phyloP scores from a whole-genome alignment of 2,797 vertebrate genomes.

The Okamejei kenojei region DNA sequence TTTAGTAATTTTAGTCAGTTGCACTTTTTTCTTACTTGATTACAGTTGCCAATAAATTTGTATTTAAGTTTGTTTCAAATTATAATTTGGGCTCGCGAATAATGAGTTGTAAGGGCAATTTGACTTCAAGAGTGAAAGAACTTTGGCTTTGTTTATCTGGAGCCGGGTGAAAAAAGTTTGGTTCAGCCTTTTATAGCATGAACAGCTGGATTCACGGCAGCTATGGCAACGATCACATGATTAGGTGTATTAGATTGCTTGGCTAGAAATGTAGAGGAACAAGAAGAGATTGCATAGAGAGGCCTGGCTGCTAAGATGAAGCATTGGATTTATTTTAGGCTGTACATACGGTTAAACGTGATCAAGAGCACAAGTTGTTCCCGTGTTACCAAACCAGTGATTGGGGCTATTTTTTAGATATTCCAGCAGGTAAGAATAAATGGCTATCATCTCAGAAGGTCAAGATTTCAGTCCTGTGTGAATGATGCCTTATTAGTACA shows the following conservation, averaged over 20 bases:
- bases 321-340: conserved; percentile 59
- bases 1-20: background rate
- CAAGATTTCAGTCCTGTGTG: background rate
- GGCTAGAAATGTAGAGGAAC: conserved; percentile 67
- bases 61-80: background rate
- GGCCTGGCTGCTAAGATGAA: conserved; percentile 62
- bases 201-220: conserved; percentile 81
- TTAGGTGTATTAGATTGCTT: conserved; percentile 93
- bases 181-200: conserved; percentile 71
- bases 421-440: conserved; percentile 1
- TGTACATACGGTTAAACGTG: conserved; percentile 49
- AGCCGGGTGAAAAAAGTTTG: conserved; percentile 53
- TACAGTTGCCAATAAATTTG: background rate
- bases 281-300: conserved; percentile 52
- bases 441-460: conserved; percentile 3
- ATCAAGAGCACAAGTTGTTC: conserved; percentile 47
- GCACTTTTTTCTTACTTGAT: background rate
- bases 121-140: background rate
- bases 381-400: conserved; percentile 42
- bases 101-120: background rate
- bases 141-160: conserved; percentile 42
- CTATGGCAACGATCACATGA: conserved; percentile 96
- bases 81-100: background rate
- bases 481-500: conserved; percentile 22
- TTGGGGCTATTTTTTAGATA: conserved; percentile 42